Evolutionary conservation across 2,113 vertebrate genomes (phyloP).

Genomic region (Ophiodon elongatus): DNA sequence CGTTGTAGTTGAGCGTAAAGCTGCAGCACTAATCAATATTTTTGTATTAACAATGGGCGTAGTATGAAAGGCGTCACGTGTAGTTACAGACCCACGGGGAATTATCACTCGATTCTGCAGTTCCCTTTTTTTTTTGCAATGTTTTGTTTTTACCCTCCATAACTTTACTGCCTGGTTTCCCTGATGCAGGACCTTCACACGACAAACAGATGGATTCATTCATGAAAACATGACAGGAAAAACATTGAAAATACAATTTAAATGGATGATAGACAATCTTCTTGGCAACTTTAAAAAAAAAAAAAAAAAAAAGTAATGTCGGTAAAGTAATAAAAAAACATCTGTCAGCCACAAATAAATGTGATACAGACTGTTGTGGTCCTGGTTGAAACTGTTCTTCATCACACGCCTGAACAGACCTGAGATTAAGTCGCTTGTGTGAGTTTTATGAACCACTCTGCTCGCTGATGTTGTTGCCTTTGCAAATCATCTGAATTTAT

Average conservation of each 20-base stretch:
- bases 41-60: not conserved
- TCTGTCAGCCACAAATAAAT: not conserved
- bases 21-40: not conserved
- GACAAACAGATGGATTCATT: not conserved
- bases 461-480: conserved; percentile 32
- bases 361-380: not conserved
- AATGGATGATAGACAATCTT: not conserved
- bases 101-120: not conserved
- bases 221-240: not conserved
- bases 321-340: not conserved
- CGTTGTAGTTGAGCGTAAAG: conserved; percentile 1
- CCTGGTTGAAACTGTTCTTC: not conserved
- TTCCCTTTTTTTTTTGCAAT: no score
- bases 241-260: not conserved
- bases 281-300: not conserved
- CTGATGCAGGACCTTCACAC: not conserved
- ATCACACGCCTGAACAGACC: conserved; percentile 10
- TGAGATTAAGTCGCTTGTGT: conserved; percentile 2
- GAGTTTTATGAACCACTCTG: conserved; percentile 35
- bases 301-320: not conserved
- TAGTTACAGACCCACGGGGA: not conserved
- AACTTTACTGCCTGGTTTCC: not conserved
- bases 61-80: not conserved
- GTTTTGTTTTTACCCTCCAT: not conserved
- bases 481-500: conserved; percentile 53